phyloP scores from a whole-genome alignment of 2,113 vertebrate genomes.

The Cephalopholis sonnerati region DNA sequence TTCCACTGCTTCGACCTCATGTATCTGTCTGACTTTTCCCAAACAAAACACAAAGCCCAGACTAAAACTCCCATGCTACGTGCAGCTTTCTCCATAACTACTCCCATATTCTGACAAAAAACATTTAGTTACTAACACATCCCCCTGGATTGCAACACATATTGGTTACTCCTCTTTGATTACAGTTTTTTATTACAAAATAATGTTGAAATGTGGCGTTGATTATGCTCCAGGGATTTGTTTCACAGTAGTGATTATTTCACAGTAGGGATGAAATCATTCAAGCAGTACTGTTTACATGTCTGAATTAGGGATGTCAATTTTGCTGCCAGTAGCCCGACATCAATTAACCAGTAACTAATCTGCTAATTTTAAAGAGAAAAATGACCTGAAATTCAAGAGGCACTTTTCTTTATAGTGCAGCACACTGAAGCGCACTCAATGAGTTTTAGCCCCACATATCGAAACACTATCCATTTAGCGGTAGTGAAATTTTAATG shows the following conservation, averaged over 20 bases:
- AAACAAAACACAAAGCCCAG: slow-evolving; percentile 65
- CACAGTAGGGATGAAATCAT: not conserved
- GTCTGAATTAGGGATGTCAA: too few species aligned
- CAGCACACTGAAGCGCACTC: too few species aligned
- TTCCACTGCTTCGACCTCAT: slow-evolving; percentile 87
- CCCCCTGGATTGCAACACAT: not conserved
- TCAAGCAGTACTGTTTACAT: not conserved
- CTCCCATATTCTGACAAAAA: not conserved
- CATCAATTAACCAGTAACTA: too few species aligned
- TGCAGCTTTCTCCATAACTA: slow-evolving; percentile 23
- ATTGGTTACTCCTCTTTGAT: not conserved
- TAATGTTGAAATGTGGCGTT: not conserved
- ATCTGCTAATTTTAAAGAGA: too few species aligned
- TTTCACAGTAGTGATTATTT: too few species aligned
- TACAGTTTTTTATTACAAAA: not conserved
- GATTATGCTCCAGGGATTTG: not conserved
- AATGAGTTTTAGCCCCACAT: too few species aligned
- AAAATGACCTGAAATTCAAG: too few species aligned
- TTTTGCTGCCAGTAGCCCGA: too few species aligned
- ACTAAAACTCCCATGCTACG: slow-evolving; percentile 1
- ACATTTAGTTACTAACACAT: not conserved
- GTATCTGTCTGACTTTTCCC: slow-evolving; percentile 66
- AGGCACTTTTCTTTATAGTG: too few species aligned
- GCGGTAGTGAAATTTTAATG: too few species aligned
- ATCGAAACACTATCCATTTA: too few species aligned